Conservation (phyloP, 2,888 invertebrate species). For the Clunio marinus region DNA sequence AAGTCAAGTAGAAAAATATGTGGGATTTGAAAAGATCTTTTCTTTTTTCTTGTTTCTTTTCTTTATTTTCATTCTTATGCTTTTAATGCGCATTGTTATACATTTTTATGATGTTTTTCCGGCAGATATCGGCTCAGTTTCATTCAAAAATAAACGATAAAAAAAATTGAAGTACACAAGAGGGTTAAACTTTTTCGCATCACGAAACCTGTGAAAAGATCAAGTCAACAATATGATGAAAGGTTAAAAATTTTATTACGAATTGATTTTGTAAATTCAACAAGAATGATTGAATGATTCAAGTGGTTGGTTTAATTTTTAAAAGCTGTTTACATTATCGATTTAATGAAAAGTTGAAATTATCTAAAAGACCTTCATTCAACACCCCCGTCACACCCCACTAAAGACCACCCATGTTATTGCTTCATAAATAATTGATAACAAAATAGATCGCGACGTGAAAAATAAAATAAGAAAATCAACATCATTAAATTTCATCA, state of each 20-base stretch:
- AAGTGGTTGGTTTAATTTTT: too few relatives aligned
- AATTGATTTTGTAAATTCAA: too few relatives aligned
- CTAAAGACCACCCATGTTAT: too few relatives aligned
- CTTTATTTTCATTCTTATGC: constrained; percentile 7
- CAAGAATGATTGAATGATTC: too few relatives aligned
- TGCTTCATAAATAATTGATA: constrained; percentile 5
- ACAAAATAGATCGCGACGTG: neutral
- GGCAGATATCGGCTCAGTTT: neutral
- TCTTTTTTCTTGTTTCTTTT: neutral
- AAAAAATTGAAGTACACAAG: neutral
- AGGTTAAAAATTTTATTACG: too few relatives aligned
- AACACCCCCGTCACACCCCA: too few relatives aligned
- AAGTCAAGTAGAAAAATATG: neutral
- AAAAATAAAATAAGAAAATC: neutral
- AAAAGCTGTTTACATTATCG: too few relatives aligned
- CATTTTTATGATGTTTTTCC: constrained; percentile 13
- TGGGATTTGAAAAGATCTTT: neutral
- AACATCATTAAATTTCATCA: constrained; percentile 21
- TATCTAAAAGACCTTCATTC: too few relatives aligned
- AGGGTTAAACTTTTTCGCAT: neutral
- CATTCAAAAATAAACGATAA: neutral
- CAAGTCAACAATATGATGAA: too few relatives aligned
- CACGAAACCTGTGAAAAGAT: too few relatives aligned
- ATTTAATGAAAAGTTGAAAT: too few relatives aligned
- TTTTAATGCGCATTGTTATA: constrained; percentile 27